phyloP scores from a whole-genome alignment of 1,140 invertebrate genomes.

The Drosophila pectinifera region DNA sequence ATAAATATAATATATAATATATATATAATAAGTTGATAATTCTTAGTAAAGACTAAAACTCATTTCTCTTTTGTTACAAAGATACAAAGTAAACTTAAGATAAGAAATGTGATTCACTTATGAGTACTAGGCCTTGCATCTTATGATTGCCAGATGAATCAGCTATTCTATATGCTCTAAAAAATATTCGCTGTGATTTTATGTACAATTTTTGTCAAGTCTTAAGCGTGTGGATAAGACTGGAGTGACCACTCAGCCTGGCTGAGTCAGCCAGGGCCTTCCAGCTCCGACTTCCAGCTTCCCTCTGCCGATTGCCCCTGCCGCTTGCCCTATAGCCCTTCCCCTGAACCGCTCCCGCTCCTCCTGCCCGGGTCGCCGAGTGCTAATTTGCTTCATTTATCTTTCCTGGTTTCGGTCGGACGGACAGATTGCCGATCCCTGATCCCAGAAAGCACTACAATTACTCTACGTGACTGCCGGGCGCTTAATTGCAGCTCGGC shows the following conservation, averaged over 20 bases:
- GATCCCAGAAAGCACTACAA: constrained; percentile 18
- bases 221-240: background rate
- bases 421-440: constrained; percentile 1
- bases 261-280: background rate
- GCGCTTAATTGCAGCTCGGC: constrained; percentile 58
- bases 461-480: constrained; percentile 50
- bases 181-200: background rate
- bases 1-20: too few relatives aligned
- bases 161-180: background rate
- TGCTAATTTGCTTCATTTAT: constrained; percentile 76
- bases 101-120: too few relatives aligned
- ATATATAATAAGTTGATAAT: too few relatives aligned
- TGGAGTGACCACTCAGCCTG: background rate
- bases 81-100: too few relatives aligned
- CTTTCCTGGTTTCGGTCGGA: constrained; percentile 42
- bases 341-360: background rate
- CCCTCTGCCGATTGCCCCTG: background rate
- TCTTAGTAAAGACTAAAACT: too few relatives aligned
- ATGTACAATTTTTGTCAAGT: background rate
- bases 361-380: constrained; percentile 16
- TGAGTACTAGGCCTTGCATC: too few relatives aligned
- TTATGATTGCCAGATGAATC: background rate
- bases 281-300: constrained; percentile 1
- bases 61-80: too few relatives aligned
- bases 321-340: background rate